phyloP scores from a whole-genome alignment of 2,888 invertebrate genomes.

The Trichacis sp. region DNA sequence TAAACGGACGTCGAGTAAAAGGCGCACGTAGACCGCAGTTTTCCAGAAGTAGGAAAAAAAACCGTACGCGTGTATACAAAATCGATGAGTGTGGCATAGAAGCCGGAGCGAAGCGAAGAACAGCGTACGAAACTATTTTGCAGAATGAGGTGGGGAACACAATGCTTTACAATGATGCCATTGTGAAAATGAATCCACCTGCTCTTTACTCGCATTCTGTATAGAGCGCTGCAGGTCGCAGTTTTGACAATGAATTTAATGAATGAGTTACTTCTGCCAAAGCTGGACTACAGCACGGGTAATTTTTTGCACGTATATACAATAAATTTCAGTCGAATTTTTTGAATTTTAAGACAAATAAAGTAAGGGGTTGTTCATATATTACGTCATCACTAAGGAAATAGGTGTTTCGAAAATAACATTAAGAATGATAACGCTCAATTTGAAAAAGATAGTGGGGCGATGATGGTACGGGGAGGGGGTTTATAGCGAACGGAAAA shows the following conservation, averaged over 20 bases:
- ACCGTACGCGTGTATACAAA: slow-evolving; percentile 29
- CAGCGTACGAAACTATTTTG: slow-evolving; percentile 61
- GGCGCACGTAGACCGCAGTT: no score
- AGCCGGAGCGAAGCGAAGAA: slow-evolving; percentile 48
- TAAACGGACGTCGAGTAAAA: no score
- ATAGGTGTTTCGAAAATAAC: no score
- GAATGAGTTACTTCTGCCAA: slow-evolving; percentile 50
- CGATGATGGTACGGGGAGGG: no score
- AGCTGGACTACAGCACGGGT: slow-evolving; percentile 35
- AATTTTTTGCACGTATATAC: slow-evolving; percentile 5
- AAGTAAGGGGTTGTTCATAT: no score
- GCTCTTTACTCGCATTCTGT: slow-evolving; percentile 53
- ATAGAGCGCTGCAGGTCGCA: slow-evolving; percentile 53
- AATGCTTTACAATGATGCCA: slow-evolving; percentile 64
- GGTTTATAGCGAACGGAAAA: no score
- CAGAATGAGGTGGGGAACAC: slow-evolving; percentile 57
- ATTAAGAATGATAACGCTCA: no score
- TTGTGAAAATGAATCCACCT: slow-evolving; percentile 64
- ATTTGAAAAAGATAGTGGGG: no score
- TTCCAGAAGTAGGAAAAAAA: no score
- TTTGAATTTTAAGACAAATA: no score
- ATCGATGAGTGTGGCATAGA: slow-evolving; percentile 39
- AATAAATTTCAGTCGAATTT: no score
- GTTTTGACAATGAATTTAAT: slow-evolving; percentile 56
- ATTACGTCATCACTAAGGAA: no score